These are phyloP conservation scores for Pseudoips prasinana DNA, from an alignment of 2,888 invertebrate species.

Conservation along the genomic window DNA sequence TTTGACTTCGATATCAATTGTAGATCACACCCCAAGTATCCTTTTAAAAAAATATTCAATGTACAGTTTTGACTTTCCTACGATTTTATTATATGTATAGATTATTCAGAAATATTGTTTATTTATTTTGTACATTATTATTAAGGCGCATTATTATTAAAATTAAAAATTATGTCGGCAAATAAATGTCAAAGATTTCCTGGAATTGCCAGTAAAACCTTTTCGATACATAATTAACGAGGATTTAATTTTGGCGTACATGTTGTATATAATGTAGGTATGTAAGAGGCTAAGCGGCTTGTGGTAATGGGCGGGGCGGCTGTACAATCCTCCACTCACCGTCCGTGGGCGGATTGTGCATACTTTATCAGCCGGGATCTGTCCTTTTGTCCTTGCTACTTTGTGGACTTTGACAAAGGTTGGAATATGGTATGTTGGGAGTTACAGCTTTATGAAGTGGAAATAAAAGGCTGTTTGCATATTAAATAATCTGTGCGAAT, in stretches of 20 bases:
- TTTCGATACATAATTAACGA: slow-evolving; percentile 17
- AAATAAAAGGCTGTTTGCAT: slow-evolving; percentile 1
- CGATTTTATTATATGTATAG: too few species aligned
- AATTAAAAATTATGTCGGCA: too few species aligned
- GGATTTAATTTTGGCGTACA: slow-evolving; percentile 27
- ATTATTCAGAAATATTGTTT: too few species aligned
- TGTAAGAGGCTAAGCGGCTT: slow-evolving; percentile 51
- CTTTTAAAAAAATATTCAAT: too few species aligned
- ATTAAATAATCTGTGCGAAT: too few species aligned
- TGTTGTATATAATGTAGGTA: slow-evolving; percentile 25
- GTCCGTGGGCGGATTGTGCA: slow-evolving; percentile 70
- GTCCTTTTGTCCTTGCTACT: slow-evolving; percentile 50
- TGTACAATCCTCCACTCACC: slow-evolving; percentile 63
- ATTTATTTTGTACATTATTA: too few species aligned
- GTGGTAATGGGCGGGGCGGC: slow-evolving; percentile 63
- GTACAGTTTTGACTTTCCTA: too few species aligned
- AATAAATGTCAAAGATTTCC: too few species aligned
- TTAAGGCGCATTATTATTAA: too few species aligned
- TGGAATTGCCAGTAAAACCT: slow-evolving; percentile 3
- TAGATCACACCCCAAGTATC: too few species aligned
- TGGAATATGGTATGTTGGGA: slow-evolving; percentile 15
- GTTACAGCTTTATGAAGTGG: slow-evolving; percentile 13
- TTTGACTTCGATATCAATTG: too few species aligned
- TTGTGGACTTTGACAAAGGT: slow-evolving; percentile 12
- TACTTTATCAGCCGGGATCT: slow-evolving; percentile 56